phyloP scores from a whole-genome alignment of 2,797 vertebrate species.

The Smutsia gigantea region DNA sequence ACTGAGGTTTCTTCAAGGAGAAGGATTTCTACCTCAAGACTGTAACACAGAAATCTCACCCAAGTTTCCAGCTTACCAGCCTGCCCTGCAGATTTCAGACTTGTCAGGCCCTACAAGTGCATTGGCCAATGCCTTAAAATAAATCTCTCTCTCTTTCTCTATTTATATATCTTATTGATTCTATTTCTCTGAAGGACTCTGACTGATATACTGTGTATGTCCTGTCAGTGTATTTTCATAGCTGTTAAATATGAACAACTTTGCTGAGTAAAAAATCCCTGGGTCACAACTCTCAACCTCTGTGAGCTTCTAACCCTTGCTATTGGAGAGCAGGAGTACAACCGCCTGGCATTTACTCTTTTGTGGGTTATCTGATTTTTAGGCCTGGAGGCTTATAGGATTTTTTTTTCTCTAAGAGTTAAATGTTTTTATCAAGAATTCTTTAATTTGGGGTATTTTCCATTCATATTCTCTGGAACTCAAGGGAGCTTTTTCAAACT shows the following conservation, averaged over 20 bases:
- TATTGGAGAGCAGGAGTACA: neutral
- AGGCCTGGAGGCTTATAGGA: neutral
- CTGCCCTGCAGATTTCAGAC: neutral
- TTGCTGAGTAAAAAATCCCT: constrained; percentile 27
- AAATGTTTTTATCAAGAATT: constrained; percentile 33
- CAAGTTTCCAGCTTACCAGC: neutral
- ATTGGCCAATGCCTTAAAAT: neutral
- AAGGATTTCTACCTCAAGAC: neutral
- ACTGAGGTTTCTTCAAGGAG: neutral
- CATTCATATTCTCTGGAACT: constrained; percentile 19
- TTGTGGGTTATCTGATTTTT: constrained; percentile 20
- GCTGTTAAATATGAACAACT: constrained; percentile 42
- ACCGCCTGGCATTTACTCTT: neutral
- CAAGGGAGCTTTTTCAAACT: constrained; percentile 27
- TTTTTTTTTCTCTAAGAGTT: neutral
- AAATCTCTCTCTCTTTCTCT: neutral
- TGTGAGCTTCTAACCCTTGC: neutral
- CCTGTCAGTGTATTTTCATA: constrained; percentile 32
- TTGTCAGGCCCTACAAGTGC: neutral
- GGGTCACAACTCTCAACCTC: neutral
- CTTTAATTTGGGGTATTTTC: constrained; percentile 25
- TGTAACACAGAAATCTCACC: neutral
- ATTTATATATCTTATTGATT: neutral
- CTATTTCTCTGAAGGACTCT: neutral
- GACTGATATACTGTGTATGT: neutral